Conservation (phyloP, 2,113 vertebrate species). For the Dolichallabes microphthalmus region DNA sequence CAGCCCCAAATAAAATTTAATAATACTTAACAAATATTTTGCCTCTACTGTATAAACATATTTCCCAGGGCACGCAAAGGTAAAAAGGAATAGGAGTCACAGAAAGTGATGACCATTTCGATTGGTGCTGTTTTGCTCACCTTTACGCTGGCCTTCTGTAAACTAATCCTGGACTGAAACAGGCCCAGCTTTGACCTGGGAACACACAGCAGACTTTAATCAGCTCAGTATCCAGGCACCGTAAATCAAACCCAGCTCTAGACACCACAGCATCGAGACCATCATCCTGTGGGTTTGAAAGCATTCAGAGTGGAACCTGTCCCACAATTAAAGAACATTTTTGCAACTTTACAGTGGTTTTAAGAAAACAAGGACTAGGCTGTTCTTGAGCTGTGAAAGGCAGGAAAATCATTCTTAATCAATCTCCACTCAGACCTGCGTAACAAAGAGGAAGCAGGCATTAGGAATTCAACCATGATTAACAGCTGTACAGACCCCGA, state of each 20-base stretch:
- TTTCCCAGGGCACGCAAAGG: not conserved
- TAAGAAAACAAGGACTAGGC: not conserved
- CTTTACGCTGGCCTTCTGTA: constrained; percentile 99
- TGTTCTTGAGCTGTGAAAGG: constrained; percentile 16
- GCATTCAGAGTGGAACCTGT: not conserved
- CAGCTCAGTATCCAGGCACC: not conserved
- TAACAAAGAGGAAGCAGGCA: constrained; percentile 45
- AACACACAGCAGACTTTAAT: constrained; percentile 31
- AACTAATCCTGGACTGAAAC: constrained; percentile 98
- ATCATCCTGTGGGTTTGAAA: not conserved
- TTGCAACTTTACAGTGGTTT: not conserved
- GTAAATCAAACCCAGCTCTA: constrained; percentile 22
- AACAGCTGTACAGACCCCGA: not conserved
- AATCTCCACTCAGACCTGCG: constrained; percentile 1
- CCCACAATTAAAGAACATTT: not conserved
- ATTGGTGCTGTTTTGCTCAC: constrained; percentile 61
- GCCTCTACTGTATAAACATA: not conserved
- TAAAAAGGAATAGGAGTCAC: not conserved
- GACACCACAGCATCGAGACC: not conserved
- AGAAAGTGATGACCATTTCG: not conserved
- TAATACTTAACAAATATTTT: not conserved
- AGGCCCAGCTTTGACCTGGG: constrained; percentile 96
- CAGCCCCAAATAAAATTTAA: no score
- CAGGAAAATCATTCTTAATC: constrained; percentile 29
- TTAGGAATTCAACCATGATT: constrained; percentile 47